Base-by-base conservation (phyloP, 2,888 invertebrate species). In the Tachina lurida region DNA sequence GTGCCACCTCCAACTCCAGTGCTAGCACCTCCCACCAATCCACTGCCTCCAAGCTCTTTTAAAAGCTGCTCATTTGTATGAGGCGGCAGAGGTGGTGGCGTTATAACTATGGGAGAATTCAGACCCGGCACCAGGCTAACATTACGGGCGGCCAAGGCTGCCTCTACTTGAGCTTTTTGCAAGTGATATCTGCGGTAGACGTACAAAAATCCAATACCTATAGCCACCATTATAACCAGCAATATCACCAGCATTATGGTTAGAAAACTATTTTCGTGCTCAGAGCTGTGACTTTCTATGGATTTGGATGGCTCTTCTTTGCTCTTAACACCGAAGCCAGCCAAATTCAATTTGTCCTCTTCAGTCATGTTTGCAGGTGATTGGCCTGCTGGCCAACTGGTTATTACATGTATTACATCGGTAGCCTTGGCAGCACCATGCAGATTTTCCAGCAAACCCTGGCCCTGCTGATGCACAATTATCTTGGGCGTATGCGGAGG, bases 331-430 rank as follows among this genome's bases (percentile, higher is more conserved):
- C 87, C 88, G 43, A 88, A 84, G 1, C 88, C 90, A 0, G 92
- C 92, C 70, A 91, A 82, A 68, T 89, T 88, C 0, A 90, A 75
- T 75, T 88, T 87, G 3, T 88, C 89, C 0, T 87, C 88, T 19
- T 88, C 87, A 0, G 87, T 88, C 70, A 19, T 70, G 43, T 47
- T 87, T 3, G 60, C 79, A 70, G 41, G 87, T 86, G 45, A 86
- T 87, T 10, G 88, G 17, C 62, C 88, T 74, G 88, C 83, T 10
- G 89, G 88, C 88, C 89, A 89, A n/a, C 71, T 84, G 39, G 92
- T 92, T 31, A 92, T 92, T 8, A 93, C 91, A 54, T 93, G 92
- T 45, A 93, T 93, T 0, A 93, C 91, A n/a, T 93, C 93, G 0
- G 93, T 90, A 0, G 90, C 83, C 15, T 90, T 90, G 0, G 88